phyloP scores from a whole-genome alignment of 2,888 invertebrate genomes.

The Hyppa rectilinea region DNA sequence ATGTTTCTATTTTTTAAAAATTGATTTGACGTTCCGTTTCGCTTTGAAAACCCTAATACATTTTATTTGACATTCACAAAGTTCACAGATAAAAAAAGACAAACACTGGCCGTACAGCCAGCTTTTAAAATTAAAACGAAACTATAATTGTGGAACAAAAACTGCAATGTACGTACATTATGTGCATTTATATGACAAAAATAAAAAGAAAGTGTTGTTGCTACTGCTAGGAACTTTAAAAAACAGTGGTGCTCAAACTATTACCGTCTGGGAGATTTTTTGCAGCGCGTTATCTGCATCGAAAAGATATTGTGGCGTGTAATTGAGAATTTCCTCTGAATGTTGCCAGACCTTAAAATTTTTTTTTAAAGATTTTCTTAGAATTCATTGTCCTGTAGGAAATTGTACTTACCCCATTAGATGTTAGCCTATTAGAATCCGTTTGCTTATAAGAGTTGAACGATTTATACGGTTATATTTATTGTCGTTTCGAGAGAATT shows the following conservation, averaged over 20 bases:
- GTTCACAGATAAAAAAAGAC: conserved; percentile 18
- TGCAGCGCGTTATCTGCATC: conserved; percentile 1
- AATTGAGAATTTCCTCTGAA: too few species aligned
- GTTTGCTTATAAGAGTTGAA: too few species aligned
- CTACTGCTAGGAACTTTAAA: conserved; percentile 8
- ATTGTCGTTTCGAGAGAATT: too few species aligned
- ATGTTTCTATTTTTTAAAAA: too few species aligned
- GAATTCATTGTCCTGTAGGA: too few species aligned
- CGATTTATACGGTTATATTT: too few species aligned
- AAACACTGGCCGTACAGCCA: conserved; percentile 10
- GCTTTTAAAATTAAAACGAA: conserved; percentile 43
- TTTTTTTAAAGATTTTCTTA: too few species aligned
- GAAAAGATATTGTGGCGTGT: too few species aligned
- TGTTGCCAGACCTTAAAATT: too few species aligned
- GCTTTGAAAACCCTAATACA: conserved; percentile 11
- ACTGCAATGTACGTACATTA: conserved; percentile 39
- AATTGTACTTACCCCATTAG: too few species aligned
- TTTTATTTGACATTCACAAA: conserved; percentile 36
- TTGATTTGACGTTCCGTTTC: too few species aligned
- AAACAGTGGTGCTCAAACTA: conserved; percentile 16
- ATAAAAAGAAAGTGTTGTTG: conserved; percentile 21
- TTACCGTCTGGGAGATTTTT: not conserved
- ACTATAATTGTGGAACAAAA: conserved; percentile 43
- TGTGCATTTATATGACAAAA: conserved; percentile 28
- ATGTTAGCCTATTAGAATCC: too few species aligned